Percentiles rank a stretch among this genome's conserved stretches.
These are phyloP conservation scores for Scolopax bukidnonensis DNA, from an alignment of 2,797 vertebrate species.

Conservation along the genomic window DNA sequence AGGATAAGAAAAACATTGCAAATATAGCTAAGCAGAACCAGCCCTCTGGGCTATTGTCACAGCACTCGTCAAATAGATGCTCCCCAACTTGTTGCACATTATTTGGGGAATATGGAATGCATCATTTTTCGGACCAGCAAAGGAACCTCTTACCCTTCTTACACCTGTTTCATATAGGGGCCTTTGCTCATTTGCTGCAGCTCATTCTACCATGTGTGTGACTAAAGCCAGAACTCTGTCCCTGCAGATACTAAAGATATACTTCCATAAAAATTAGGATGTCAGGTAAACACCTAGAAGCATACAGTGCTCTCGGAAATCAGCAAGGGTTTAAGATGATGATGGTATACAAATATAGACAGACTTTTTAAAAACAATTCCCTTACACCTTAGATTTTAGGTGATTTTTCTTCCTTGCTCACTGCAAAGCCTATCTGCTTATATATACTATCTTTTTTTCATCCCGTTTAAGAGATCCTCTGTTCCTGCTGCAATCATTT, in stretches of 20 bases:
- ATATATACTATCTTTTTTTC: background rate
- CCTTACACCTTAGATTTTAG: background rate
- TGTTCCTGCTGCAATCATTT: constrained; percentile 36
- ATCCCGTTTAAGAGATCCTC: background rate
- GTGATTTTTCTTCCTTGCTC: background rate
- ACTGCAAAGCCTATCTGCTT: background rate
- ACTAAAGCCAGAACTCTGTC: background rate
- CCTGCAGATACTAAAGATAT: background rate
- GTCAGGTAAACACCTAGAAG: background rate
- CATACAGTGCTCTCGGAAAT: background rate
- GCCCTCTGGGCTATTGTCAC: background rate
- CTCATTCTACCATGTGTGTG: accelerated
- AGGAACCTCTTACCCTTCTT: background rate
- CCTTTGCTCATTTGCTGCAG: background rate
- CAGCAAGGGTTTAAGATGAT: background rate
- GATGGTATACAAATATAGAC: background rate
- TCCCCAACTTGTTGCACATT: background rate
- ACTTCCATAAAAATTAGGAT: background rate
- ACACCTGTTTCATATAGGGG: background rate
- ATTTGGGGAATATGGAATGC: background rate
- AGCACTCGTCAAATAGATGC: accelerated
- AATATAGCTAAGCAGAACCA: background rate
- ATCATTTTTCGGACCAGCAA: background rate
- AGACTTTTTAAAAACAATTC: background rate
- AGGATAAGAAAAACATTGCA: background rate